Percentiles rank a stretch among this genome's conserved stretches.
phyloP scores from a whole-genome alignment of 2,113 vertebrate species.

The Promerops cafer region DNA sequence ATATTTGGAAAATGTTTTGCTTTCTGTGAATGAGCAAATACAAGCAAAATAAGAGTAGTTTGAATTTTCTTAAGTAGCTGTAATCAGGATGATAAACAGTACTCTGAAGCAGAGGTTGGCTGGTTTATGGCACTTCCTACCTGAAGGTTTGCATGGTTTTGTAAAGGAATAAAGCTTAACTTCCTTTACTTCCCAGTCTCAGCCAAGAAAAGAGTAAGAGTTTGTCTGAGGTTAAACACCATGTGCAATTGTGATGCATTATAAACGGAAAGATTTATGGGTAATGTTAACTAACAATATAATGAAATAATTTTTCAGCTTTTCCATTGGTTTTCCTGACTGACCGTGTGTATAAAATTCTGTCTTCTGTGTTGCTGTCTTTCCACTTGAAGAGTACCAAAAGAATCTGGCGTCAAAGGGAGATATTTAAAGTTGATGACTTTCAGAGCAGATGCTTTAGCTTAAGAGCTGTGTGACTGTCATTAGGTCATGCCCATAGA shows the following conservation, averaged over 20 bases:
- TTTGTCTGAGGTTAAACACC: background rate
- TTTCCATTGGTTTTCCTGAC: background rate
- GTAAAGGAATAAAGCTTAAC: background rate
- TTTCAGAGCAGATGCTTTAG: background rate
- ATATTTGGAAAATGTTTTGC: background rate
- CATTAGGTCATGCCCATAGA: fast-evolving
- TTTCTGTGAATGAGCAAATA: background rate
- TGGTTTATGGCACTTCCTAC: background rate
- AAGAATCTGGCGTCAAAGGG: background rate
- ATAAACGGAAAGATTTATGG: background rate
- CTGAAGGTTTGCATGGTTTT: background rate
- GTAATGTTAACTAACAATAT: background rate
- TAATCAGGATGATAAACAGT: background rate
- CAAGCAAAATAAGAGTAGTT: background rate
- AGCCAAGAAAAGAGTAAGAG: background rate
- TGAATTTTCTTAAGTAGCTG: background rate
- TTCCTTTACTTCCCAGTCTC: background rate
- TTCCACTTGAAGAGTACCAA: background rate
- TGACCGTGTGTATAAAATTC: background rate
- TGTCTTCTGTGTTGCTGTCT: background rate
- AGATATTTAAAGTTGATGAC: background rate
- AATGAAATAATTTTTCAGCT: background rate
- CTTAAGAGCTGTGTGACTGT: background rate
- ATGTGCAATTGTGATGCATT: background rate
- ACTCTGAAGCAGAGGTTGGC: background rate